These are phyloP conservation scores for Carpatolechia fugitivella DNA, from an alignment of 2,888 invertebrate species.

Conservation along the genomic window DNA sequence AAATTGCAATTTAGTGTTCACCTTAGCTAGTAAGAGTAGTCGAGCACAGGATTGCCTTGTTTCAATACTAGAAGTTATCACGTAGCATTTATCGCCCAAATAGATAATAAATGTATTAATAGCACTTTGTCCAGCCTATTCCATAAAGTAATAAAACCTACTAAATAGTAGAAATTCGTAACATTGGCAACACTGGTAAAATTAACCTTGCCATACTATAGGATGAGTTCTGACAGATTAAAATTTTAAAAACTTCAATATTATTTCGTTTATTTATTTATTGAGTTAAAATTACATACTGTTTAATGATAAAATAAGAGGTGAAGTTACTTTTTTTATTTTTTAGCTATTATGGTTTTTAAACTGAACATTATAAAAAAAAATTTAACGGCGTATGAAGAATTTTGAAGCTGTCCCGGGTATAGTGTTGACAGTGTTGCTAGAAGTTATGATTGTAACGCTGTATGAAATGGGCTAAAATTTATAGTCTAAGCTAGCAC, in stretches of 20 bases:
- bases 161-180: neutral
- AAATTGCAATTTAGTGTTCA: neutral
- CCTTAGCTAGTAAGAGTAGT: neutral
- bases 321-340: too few relatives aligned
- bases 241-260: too few relatives aligned
- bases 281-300: too few relatives aligned
- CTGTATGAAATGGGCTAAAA: neutral
- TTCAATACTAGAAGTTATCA: neutral
- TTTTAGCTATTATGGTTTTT: too few relatives aligned
- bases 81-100: neutral
- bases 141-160: neutral
- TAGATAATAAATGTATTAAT: neutral
- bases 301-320: too few relatives aligned
- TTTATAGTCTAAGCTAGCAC: neutral
- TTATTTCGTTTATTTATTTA: too few relatives aligned
- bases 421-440: neutral
- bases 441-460: neutral
- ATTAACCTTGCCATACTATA: too few relatives aligned
- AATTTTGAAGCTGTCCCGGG: too few relatives aligned
- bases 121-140: neutral
- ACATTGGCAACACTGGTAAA: neutral
- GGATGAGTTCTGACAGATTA: too few relatives aligned
- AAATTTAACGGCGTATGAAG: too few relatives aligned
- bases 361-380: too few relatives aligned
- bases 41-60: conserved; percentile 8